These are phyloP conservation scores for Mythimna vitellina DNA, from an alignment of 2,888 invertebrate genomes.

Conservation along the genomic window DNA sequence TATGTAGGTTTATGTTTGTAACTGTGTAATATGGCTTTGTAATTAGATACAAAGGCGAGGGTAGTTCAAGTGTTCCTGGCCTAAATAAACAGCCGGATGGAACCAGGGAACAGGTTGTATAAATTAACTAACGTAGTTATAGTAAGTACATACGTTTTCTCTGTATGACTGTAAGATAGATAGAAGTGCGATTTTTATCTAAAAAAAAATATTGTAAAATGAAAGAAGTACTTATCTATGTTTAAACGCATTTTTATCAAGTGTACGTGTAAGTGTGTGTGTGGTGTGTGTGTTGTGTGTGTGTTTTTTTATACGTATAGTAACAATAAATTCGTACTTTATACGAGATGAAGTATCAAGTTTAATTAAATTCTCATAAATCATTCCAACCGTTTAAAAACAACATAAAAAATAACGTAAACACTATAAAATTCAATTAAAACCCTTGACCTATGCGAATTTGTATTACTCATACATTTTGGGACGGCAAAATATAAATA, in stretches of 20 bases:
- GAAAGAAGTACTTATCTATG: too few species aligned
- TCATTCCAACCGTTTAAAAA: conserved; percentile 24
- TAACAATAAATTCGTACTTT: background rate
- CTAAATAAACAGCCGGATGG: conserved; percentile 56
- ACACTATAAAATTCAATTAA: conserved; percentile 39
- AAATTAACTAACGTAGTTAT: conserved; percentile 27
- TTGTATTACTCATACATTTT: conserved; percentile 34
- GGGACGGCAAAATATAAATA: conserved; percentile 46
- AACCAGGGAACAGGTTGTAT: conserved; percentile 54
- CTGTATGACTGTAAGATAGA: background rate
- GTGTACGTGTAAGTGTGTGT: too few species aligned
- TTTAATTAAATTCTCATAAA: conserved; percentile 28
- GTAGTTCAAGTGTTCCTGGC: conserved; percentile 36
- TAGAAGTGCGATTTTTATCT: background rate
- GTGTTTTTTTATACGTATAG: background rate
- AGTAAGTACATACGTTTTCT: background rate
- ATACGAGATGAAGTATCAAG: background rate
- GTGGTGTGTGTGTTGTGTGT: too few species aligned
- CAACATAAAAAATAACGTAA: conserved; percentile 24
- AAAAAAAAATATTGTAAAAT: too few species aligned
- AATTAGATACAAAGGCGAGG: conserved; percentile 48
- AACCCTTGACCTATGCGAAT: conserved; percentile 60
- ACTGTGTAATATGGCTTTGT: conserved; percentile 30
- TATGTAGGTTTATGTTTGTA: conserved; percentile 1
- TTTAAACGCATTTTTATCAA: background rate